These are phyloP conservation scores for Chionoecetes opilio DNA, from an alignment of 1,140 invertebrate genomes.

Conservation along the genomic window DNA sequence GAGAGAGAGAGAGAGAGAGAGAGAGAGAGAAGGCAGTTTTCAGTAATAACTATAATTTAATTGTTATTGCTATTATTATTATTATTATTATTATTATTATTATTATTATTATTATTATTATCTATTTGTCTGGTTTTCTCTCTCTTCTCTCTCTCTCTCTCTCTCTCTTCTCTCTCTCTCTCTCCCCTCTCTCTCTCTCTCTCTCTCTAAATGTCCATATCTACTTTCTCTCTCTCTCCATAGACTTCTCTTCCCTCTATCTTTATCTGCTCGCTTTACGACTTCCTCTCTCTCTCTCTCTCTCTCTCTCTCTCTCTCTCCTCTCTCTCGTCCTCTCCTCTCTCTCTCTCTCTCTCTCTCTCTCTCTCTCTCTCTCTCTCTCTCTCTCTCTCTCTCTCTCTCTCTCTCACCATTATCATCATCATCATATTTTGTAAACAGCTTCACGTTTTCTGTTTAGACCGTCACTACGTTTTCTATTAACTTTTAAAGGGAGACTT, in stretches of 20 bases:
- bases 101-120: not conserved
- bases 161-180: not conserved
- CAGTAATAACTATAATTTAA: too few species aligned
- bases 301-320: not conserved
- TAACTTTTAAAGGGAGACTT: not conserved
- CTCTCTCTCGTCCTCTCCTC: not conserved
- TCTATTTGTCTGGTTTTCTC: slow-evolving; percentile 35
- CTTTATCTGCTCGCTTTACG: too few species aligned
- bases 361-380: not conserved
- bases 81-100: too few species aligned
- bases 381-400: not conserved
- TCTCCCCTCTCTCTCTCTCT: not conserved
- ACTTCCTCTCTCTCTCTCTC: not conserved
- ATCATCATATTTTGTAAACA: not conserved
- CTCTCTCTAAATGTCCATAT: not conserved
- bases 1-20: not conserved
- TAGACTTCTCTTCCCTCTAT: not conserved
- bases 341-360: not conserved
- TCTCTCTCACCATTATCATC: not conserved
- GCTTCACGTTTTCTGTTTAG: not conserved
- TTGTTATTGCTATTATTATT: too few species aligned
- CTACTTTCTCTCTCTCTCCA: not conserved
- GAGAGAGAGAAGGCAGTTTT: not conserved
- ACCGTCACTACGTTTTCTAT: not conserved
- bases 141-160: slow-evolving; percentile 66